phyloP scores from a whole-genome alignment of 2,797 vertebrate species.

The Sebastes ruberrimus region DNA sequence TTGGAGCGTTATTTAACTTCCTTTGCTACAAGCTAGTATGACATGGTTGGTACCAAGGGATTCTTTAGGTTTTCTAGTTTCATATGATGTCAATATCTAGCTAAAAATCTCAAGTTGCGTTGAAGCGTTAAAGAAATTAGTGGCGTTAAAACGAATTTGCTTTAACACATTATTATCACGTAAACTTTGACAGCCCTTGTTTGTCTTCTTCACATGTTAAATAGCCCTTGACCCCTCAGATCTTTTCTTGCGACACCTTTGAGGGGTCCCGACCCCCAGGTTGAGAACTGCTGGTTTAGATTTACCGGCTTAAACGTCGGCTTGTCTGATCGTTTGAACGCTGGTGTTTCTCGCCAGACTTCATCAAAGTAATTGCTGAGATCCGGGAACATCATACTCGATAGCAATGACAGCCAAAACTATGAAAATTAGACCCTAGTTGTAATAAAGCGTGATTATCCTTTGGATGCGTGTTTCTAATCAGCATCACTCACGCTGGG shows the following conservation, averaged over 20 bases:
- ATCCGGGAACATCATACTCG: neutral
- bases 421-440: conserved; percentile 3
- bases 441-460: conserved; percentile 33
- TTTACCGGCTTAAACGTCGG: neutral
- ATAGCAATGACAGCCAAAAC: neutral
- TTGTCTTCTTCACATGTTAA: neutral
- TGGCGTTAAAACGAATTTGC: no score
- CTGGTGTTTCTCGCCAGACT: conserved; percentile 21
- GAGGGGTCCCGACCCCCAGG: neutral
- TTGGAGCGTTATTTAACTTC: no score
- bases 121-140: no score
- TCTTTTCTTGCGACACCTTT: neutral
- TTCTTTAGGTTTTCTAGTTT: no score
- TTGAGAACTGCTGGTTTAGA: neutral
- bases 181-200: no score
- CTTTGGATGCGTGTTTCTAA: conserved; percentile 15
- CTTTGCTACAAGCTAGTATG: no score
- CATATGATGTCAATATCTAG: no score
- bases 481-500: conserved; percentile 13
- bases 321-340: neutral
- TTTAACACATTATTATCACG: no score
- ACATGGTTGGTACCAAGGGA: no score
- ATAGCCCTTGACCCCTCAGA: neutral
- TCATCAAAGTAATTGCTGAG: conserved; percentile 7
- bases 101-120: no score